phyloP scores from a whole-genome alignment of 2,888 invertebrate species.

The Steinernema scapterisci region DNA sequence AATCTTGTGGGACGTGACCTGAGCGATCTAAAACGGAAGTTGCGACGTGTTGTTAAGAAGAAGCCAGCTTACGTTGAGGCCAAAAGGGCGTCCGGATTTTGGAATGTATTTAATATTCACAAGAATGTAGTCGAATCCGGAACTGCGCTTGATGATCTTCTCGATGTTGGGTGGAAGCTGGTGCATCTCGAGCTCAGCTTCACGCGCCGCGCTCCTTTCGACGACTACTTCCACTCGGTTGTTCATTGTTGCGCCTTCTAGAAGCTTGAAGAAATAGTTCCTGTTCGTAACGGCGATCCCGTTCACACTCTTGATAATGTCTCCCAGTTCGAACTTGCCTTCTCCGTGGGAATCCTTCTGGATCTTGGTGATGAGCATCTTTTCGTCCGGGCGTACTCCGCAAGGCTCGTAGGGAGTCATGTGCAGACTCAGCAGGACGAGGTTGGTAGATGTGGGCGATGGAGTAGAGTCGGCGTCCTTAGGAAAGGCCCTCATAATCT shows the following conservation, averaged over 20 bases:
- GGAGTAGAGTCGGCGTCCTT: background rate
- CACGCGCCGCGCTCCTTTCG: slow-evolving; percentile 1
- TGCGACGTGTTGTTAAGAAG: background rate
- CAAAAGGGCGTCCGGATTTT: slow-evolving; percentile 3
- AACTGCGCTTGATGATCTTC: slow-evolving; percentile 3
- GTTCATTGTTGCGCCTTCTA: background rate
- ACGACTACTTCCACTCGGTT: slow-evolving; percentile 12
- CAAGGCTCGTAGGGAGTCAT: slow-evolving; percentile 12
- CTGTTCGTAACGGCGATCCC: background rate
- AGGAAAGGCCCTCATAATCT: background rate
- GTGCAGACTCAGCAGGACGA: background rate
- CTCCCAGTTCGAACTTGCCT: slow-evolving; percentile 27
- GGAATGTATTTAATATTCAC: slow-evolving; percentile 21
- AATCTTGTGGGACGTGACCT: background rate
- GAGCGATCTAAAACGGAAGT: background rate
- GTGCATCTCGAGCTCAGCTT: slow-evolving; percentile 14
- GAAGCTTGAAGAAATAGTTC: background rate
- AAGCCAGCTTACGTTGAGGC: background rate
- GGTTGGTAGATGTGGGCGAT: background rate
- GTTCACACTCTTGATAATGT: slow-evolving; percentile 9
- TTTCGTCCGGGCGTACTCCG: slow-evolving; percentile 22
- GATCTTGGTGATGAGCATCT: background rate
- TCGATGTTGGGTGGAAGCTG: slow-evolving; percentile 10
- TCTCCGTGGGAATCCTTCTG: slow-evolving; percentile 21
- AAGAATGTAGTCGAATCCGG: slow-evolving; percentile 9